phyloP scores from a whole-genome alignment of 2,888 invertebrate species.

The Ophonus ardosiacus region DNA sequence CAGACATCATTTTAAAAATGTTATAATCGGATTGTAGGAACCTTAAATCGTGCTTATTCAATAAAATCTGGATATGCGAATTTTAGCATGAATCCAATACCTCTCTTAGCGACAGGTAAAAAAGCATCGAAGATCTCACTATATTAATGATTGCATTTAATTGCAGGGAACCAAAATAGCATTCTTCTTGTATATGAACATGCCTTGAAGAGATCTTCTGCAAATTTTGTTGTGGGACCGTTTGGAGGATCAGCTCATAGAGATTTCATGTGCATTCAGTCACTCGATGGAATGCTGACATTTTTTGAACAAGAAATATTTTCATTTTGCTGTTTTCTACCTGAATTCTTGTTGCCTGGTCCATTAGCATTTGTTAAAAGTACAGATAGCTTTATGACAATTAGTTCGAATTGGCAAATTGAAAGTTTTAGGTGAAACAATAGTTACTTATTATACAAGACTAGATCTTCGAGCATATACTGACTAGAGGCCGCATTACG shows the following conservation, averaged over 20 bases:
- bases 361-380: constrained; percentile 89
- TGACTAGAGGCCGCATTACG: too few species aligned
- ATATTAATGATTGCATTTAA: constrained; percentile 5
- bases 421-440: constrained; percentile 90
- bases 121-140: neutral
- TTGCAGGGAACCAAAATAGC: constrained; percentile 83
- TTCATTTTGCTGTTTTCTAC: constrained; percentile 88
- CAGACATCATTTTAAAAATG: too few species aligned
- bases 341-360: constrained; percentile 89
- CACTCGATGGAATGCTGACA: constrained; percentile 91
- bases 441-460: too few species aligned
- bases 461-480: too few species aligned
- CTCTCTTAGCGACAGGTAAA: too few species aligned
- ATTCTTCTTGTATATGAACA: constrained; percentile 89
- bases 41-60: too few species aligned
- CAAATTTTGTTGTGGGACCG: constrained; percentile 87
- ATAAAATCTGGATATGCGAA: too few species aligned
- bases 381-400: constrained; percentile 91
- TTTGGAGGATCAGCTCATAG: constrained; percentile 91
- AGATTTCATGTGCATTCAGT: constrained; percentile 94
- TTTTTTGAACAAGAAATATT: constrained; percentile 97
- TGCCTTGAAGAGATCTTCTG: constrained; percentile 86
- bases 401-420: constrained; percentile 88
- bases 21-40: too few species aligned
- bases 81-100: too few species aligned